These are phyloP conservation scores for Eptatretus burgeri DNA, from an alignment of 2,113 vertebrate species.

Conservation along the genomic window DNA sequence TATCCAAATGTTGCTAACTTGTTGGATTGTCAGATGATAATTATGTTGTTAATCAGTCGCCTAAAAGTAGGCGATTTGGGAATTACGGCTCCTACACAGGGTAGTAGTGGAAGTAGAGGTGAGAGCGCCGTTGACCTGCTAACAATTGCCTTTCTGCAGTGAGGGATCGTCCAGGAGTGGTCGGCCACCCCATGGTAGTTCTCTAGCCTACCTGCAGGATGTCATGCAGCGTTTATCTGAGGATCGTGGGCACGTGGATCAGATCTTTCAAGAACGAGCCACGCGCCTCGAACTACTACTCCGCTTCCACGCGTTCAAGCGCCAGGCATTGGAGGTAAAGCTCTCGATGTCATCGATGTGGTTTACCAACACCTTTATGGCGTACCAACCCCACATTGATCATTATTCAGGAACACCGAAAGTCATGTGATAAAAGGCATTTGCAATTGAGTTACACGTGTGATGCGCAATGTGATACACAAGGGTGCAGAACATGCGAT, in stretches of 20 bases:
- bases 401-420: not conserved
- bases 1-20: no score
- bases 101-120: no score
- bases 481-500: no score
- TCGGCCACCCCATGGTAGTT: slow-evolving; percentile 69
- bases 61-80: no score
- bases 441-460: not conserved
- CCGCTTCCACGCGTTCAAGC: slow-evolving; percentile 78
- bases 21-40: no score
- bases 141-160: no score
- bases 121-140: no score
- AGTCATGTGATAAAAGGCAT: not conserved
- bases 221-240: slow-evolving; percentile 89
- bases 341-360: not conserved
- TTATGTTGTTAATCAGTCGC: no score
- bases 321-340: slow-evolving; percentile 77
- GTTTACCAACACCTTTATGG: not conserved
- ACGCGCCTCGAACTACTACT: slow-evolving; percentile 93
- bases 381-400: not conserved
- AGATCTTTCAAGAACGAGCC: slow-evolving; percentile 81
- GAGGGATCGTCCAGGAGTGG: not conserved
- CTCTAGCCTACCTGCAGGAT: slow-evolving; percentile 78
- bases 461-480: not conserved
- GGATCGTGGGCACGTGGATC: slow-evolving; percentile 90
- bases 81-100: no score